Percentiles rank a stretch among this genome's conserved stretches.
Conservation (phyloP, 2,113 vertebrate species). For the Hypocryptadius cinnamomeus region DNA sequence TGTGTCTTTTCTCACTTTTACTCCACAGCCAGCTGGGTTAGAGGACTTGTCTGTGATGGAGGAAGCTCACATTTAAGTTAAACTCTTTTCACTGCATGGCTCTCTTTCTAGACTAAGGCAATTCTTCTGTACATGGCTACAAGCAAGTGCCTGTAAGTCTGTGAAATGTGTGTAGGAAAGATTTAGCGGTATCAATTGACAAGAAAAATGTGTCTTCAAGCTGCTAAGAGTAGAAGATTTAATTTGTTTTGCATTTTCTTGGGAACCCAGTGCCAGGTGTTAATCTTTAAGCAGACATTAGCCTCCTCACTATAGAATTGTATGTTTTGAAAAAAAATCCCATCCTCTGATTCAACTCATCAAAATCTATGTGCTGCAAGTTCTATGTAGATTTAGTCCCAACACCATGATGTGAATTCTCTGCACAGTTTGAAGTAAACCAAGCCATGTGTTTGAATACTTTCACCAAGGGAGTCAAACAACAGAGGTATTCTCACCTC, state of each 20-base stretch:
- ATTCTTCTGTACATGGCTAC: background rate
- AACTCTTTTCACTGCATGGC: background rate
- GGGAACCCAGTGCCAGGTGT: background rate
- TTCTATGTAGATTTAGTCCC: background rate
- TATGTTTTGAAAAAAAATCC: background rate
- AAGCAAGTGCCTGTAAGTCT: background rate
- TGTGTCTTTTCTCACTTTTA: background rate
- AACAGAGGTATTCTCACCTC: conserved; percentile 4
- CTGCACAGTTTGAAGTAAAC: background rate
- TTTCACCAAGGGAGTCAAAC: background rate
- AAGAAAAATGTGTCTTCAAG: background rate
- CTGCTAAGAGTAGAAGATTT: background rate
- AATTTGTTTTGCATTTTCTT: background rate
- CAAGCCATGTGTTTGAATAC: background rate
- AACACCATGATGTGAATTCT: background rate
- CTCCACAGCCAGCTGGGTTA: background rate
- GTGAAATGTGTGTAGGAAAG: background rate
- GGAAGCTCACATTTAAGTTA: background rate
- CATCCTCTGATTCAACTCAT: background rate
- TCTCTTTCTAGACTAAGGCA: background rate
- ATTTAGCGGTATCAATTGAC: background rate
- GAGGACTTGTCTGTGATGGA: background rate
- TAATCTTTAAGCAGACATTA: background rate
- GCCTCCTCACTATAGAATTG: background rate
- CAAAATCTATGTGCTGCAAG: background rate